Percentiles rank a stretch among this genome's conserved stretches.
Conservation (phyloP, 1,140 invertebrate species). For the Pachyrhynchus sulphureomaculatus region DNA sequence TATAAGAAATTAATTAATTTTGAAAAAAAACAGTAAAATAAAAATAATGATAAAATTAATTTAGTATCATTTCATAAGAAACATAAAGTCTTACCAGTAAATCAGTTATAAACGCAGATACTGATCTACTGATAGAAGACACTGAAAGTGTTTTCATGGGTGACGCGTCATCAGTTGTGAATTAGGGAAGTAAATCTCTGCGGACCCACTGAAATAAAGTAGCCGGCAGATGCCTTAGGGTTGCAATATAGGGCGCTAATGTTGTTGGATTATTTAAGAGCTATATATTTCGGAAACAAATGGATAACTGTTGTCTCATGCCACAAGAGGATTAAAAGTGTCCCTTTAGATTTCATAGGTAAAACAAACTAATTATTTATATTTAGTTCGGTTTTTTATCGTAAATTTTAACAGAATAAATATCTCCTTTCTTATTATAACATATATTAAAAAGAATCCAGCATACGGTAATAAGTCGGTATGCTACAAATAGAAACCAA, state of each 20-base stretch:
- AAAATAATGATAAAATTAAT: no score
- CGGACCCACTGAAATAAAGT: conserved; percentile 34
- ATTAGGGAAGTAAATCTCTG: conserved; percentile 41
- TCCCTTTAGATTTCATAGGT: conserved; percentile 11
- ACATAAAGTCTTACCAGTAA: no score
- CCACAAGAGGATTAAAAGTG: conserved; percentile 15
- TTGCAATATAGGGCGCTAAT: conserved; percentile 38
- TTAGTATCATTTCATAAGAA: no score
- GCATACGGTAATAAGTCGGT: no score
- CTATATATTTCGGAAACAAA: conserved; percentile 42
- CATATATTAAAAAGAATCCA: no score
- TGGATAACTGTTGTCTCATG: conserved; percentile 43
- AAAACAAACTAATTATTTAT: conserved; percentile 17
- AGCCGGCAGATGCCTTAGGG: conserved; percentile 29
- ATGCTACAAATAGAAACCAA: no score
- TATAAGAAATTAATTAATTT: no score
- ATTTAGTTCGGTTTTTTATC: background rate
- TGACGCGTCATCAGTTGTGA: conserved; percentile 35
- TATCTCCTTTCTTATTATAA: no score
- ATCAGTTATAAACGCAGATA: background rate
- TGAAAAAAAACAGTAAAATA: no score
- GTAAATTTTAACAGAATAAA: no score
- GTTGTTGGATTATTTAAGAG: conserved; percentile 48
- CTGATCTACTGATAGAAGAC: conserved; percentile 20
- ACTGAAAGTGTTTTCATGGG: conserved; percentile 34